phyloP scores from a whole-genome alignment of 2,797 vertebrate species.

The Glyptemys insculpta region DNA sequence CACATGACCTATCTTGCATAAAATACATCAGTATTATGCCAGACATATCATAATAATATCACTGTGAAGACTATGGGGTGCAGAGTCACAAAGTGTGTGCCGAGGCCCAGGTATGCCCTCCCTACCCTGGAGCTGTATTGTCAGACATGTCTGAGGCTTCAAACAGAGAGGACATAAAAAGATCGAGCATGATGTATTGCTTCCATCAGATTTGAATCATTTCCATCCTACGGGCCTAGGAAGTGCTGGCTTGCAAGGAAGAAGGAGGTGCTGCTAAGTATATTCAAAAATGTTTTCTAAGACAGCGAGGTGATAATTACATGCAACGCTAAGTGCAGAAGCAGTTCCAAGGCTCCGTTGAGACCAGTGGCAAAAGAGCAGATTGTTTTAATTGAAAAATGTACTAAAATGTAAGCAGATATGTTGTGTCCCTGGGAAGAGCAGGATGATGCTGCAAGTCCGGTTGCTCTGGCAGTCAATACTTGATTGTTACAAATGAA shows the following conservation, averaged over 20 bases:
- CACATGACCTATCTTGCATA: too few species aligned
- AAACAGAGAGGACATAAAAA: background rate
- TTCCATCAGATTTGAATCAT: background rate
- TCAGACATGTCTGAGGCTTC: background rate
- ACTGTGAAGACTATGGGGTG: too few species aligned
- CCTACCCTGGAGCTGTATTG: background rate
- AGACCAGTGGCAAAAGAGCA: background rate
- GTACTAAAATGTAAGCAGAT: accelerated
- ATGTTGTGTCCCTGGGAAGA: background rate
- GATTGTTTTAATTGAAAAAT: background rate
- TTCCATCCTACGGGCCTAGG: background rate
- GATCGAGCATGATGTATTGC: background rate
- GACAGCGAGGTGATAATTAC: background rate
- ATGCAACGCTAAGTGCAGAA: background rate
- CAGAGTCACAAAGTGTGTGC: background rate
- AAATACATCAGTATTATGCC: too few species aligned
- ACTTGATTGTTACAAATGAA: background rate
- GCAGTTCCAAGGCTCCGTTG: background rate
- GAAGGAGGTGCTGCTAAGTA: background rate
- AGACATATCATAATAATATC: too few species aligned
- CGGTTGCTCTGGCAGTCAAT: accelerated
- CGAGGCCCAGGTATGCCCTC: background rate
- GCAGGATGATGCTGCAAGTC: accelerated
- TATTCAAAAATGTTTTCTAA: background rate
- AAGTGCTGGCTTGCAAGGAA: background rate